A percentile compares a stretch with the other conserved stretches of the same genome.
Evolutionary conservation across 1,140 invertebrate genomes (phyloP).

Genomic region (Macrotrachela quadricornifera): DNA sequence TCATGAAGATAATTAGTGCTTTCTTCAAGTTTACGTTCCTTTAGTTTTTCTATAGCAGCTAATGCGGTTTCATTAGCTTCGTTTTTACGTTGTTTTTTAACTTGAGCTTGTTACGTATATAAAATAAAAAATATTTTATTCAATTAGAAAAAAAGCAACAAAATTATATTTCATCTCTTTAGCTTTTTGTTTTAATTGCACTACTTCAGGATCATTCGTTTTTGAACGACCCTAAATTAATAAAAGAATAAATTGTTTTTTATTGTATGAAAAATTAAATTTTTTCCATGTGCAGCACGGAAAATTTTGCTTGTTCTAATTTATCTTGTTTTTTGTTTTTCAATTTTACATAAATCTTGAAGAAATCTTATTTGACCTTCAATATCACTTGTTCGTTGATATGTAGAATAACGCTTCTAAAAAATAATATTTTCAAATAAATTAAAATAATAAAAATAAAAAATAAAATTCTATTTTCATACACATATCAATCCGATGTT

Average conservation of each 20-base stretch:
- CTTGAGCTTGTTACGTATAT: constrained; percentile 78
- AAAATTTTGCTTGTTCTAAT: constrained; percentile 72
- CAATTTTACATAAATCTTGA: constrained; percentile 75
- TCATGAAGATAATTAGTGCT: too few relatives aligned
- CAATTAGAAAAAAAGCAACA: background rate
- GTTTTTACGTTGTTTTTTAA: constrained; percentile 73
- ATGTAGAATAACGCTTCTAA: constrained; percentile 63
- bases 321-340: constrained; percentile 80
- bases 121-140: constrained; percentile 31
- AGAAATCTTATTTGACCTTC: constrained; percentile 77
- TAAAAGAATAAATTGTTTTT: background rate
- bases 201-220: constrained; percentile 86
- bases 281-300: constrained; percentile 69
- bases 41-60: constrained; percentile 78
- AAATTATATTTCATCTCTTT: constrained; percentile 41
- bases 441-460: background rate
- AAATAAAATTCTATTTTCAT: constrained; percentile 39
- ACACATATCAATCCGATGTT: constrained; percentile 63
- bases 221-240: constrained; percentile 48
- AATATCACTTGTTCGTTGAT: constrained; percentile 71
- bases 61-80: constrained; percentile 85
- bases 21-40: constrained; percentile 42
- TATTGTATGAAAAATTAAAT: too few relatives aligned
- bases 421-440: constrained; percentile 4
- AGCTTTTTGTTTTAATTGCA: constrained; percentile 83